Base-by-base conservation (phyloP, 2,797 vertebrate species). In the Eupleurogrammus muticus region DNA sequence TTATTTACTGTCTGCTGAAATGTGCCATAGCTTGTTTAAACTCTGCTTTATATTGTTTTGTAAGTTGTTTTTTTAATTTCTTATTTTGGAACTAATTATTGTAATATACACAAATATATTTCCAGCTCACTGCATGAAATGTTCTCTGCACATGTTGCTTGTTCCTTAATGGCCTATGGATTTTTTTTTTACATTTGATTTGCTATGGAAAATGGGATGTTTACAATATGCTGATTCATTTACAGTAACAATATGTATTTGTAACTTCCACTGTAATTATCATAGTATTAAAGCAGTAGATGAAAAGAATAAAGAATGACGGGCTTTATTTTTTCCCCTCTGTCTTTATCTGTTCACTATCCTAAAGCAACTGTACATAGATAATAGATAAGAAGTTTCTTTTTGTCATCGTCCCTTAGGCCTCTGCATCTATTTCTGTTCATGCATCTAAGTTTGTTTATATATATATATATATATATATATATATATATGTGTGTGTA, bases 21-120 rank as follows among this genome's bases (percentile, higher is more conserved):
- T 55, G 86, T 90, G 83, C 86, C 85, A 88, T 84, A 77, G 54
- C 36, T 69, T 58, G n/a, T 78, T 74, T 80, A 36, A 40, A 68
- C 14, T 23, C 16, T 61, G 66, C 6, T 58, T 2, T 16, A 53
- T 34, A 44, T 67, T 23, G 14, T 59, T 73, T 64, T 67, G 19
- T 51, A 61, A 47, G 9, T 40, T 63, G 0, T 6, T 9, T 28
- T 40, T 42, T 46, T 17, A 28, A 28, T n/a, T 32, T 66, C 19
- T 82, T 20, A 67, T 24, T 4, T 77, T 59, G 13, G 10, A 81
- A 54, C 58, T 55, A 56, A 44, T 13, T 1, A 20, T 60, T 61
- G 50, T 23, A 28, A 23, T 5, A 1, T 34, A 44, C 23, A 60
- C 9, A 54, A 35, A 32, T 21, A 17, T 62, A 23, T 60, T 28